Base-by-base conservation (phyloP, 2,797 vertebrate species). In the Prunella strophiata region DNA sequence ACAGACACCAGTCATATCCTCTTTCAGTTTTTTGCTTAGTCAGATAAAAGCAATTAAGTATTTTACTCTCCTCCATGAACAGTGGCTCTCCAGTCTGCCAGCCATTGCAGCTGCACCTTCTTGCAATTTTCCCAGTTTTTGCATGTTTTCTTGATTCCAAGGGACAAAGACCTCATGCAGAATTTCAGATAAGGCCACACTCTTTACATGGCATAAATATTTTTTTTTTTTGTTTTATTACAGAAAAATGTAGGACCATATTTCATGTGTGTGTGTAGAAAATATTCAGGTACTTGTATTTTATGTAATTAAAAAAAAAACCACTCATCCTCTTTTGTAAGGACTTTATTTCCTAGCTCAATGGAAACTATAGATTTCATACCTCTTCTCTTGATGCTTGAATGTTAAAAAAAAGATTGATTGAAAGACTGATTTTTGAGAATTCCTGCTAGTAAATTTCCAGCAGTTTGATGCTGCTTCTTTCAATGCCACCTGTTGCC, bases 401-500 rank as follows among this genome's bases (percentile, higher is more conserved):
- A 23, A 68, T 29, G 50, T 74, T 59, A 55, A 86, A 71, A 76
- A 76, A 76, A 52, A 30, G 25, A 67, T 54, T 63, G 75, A 89
- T 58, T 5, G 10, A n/a, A 83, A 78, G 16, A 62, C 54, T 52
- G 40, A 52, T 48, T 86, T 79, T 86, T 86, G 54, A 91, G 45
- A 71, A 90, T 90, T 91, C 36, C 36, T 86, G 43, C 73, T 50
- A 63, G 76, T 42, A 79, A 81, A 86, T 42, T 66, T 93, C 52
- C 76, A 72, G 30, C 70, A 62, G 66, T 76, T 83, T 90, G 70
- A 59, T 63, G 76, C 30, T 11, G 12, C 52, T 72, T 57, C 78
- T 76, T 91, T 75, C 55, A 66, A 23, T 36, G 65, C 51, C 83
- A 95, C 91, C 63, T 91, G 90, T 94, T 95, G 88, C 63, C 38